These are phyloP conservation scores for Mustelus asterias DNA, from an alignment of 2,113 vertebrate species.

Conservation along the genomic window DNA sequence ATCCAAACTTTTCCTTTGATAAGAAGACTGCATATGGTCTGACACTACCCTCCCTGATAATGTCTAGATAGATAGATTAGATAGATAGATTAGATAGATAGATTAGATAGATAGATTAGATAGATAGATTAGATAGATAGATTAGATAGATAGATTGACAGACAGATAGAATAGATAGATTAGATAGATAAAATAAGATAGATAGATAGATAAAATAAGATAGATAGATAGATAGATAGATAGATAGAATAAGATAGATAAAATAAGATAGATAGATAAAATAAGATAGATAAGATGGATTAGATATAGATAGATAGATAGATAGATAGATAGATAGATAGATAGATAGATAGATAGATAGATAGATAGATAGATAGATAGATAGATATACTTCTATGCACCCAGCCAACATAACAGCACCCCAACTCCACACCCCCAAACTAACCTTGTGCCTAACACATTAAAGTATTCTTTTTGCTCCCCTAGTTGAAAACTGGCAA, in stretches of 20 bases:
- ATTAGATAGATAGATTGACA: too few species aligned
- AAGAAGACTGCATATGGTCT: neutral
- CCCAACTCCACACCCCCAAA: too few species aligned
- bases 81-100: neutral
- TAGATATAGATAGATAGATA: too few species aligned
- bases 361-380: neutral
- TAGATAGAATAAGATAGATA: neutral
- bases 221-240: too few species aligned
- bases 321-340: too few species aligned
- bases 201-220: too few species aligned
- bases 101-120: too few species aligned
- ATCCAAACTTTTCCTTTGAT: neutral
- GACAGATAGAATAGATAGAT: too few species aligned
- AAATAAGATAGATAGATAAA: neutral
- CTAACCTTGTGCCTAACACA: neutral
- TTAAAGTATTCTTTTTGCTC: neutral
- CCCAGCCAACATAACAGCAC: neutral
- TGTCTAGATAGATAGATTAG: neutral
- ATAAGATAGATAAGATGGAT: too few species aligned
- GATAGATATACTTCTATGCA: neutral
- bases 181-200: too few species aligned
- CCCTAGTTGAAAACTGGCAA: neutral
- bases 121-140: too few species aligned
- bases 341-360: too few species aligned
- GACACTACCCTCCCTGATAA: neutral